A percentile compares a stretch with the other conserved stretches of the same genome.
These are phyloP conservation scores for Pseudopodoces humilis DNA, from an alignment of 2,113 vertebrate species.

Conservation along the genomic window DNA sequence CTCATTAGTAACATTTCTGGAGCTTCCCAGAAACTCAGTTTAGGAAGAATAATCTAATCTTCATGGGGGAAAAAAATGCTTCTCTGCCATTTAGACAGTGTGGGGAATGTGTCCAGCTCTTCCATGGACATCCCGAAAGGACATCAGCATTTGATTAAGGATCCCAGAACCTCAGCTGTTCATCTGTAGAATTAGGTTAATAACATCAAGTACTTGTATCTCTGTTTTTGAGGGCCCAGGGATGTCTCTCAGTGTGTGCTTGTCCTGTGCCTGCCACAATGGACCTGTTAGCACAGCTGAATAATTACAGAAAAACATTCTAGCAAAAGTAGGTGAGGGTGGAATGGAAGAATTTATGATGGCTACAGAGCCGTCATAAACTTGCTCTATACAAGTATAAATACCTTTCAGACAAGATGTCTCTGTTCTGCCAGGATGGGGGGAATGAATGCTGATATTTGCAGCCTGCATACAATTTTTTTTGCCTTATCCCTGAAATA, in stretches of 20 bases:
- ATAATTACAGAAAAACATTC: not conserved
- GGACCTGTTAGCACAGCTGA: not conserved
- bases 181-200: not conserved
- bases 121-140: not conserved
- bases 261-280: not conserved
- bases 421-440: not conserved
- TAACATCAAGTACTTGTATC: not conserved
- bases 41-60: not conserved
- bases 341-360: not conserved
- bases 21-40: not conserved
- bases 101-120: not conserved
- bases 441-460: conserved; percentile 16
- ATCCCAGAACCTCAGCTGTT: not conserved
- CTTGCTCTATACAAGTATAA: conserved; percentile 19
- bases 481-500: not conserved
- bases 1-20: not conserved
- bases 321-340: not conserved
- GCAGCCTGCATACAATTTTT: not conserved
- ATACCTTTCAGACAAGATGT: not conserved
- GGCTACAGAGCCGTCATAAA: not conserved
- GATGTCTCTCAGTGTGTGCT: not conserved
- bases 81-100: not conserved
- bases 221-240: not conserved
- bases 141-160: not conserved
- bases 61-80: not conserved